Conservation (phyloP, 2,113 vertebrate species). For the Carlito syrichta region DNA sequence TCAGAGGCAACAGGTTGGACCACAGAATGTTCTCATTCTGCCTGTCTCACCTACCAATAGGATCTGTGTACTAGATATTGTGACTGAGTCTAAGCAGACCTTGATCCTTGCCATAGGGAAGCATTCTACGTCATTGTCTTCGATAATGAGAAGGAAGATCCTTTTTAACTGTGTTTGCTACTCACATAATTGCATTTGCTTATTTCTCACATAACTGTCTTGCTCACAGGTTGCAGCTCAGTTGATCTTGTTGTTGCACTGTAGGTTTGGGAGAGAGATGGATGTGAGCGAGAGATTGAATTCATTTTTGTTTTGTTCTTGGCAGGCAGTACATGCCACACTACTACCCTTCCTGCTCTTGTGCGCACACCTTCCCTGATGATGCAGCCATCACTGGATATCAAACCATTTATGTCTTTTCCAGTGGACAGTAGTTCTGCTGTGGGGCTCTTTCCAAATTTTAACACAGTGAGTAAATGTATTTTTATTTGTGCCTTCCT, state of each 20-base stretch:
- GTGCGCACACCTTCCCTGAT: constrained; percentile 89
- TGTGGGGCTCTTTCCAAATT: constrained; percentile 96
- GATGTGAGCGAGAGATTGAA: constrained; percentile 61
- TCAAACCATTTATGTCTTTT: constrained; percentile 94
- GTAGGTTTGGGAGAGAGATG: neutral
- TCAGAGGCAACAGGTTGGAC: constrained; percentile 44
- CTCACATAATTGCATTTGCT: constrained; percentile 29
- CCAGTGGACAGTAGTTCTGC: constrained; percentile 91
- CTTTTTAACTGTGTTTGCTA: constrained; percentile 50
- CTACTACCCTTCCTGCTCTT: constrained; percentile 88
- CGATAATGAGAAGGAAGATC: constrained; percentile 53
- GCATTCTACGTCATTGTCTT: constrained; percentile 52
- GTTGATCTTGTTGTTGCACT: neutral
- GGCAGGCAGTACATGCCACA: constrained; percentile 88
- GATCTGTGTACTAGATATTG: constrained; percentile 70
- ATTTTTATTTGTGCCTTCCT: constrained; percentile 62
- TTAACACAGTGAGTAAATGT: constrained; percentile 92
- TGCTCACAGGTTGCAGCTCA: constrained; percentile 49
- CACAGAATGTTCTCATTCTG: constrained; percentile 55
- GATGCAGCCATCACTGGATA: constrained; percentile 93
- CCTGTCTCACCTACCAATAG: constrained; percentile 53
- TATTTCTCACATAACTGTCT: constrained; percentile 34
- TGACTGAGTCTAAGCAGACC: constrained; percentile 28
- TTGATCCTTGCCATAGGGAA: constrained; percentile 28
- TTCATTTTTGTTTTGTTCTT: constrained; percentile 78